Conservation (phyloP, 2,113 vertebrate genomes). For the Barnardius zonarius region DNA sequence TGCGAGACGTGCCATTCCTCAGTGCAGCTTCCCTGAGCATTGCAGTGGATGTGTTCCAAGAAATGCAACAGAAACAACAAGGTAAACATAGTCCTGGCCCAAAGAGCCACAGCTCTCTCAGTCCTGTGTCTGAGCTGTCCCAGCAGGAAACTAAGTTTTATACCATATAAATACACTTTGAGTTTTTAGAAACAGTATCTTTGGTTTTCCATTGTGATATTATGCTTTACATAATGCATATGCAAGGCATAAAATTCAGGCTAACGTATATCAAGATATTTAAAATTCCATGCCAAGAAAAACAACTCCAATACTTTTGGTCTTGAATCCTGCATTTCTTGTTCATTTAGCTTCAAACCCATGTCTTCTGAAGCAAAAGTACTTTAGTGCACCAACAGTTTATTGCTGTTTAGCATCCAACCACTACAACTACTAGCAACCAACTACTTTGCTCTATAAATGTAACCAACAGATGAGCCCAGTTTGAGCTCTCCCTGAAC, state of each 20-base stretch:
- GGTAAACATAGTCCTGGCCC: background rate
- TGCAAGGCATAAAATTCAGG: background rate
- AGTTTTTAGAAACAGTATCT: background rate
- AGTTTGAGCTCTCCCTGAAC: background rate
- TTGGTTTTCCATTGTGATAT: background rate
- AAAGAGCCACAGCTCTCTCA: accelerated
- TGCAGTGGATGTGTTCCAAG: background rate
- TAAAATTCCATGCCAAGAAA: background rate
- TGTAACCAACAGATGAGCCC: background rate
- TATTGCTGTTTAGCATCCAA: background rate
- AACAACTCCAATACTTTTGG: background rate
- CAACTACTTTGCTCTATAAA: background rate
- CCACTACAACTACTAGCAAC: background rate
- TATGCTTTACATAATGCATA: background rate
- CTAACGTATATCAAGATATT: background rate
- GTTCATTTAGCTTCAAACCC: background rate
- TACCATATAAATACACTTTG: background rate
- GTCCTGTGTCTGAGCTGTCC: background rate
- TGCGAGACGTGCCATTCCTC: background rate
- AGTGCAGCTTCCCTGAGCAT: background rate
- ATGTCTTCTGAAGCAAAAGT: background rate
- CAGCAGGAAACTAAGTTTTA: background rate
- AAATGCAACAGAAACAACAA: background rate
- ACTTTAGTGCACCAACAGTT: background rate
- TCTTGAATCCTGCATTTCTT: background rate